Evolutionary conservation across 2,797 vertebrate species (phyloP), one percentile per base, ranked within the genome.

Genomic region (Streptopelia turtur): DNA sequence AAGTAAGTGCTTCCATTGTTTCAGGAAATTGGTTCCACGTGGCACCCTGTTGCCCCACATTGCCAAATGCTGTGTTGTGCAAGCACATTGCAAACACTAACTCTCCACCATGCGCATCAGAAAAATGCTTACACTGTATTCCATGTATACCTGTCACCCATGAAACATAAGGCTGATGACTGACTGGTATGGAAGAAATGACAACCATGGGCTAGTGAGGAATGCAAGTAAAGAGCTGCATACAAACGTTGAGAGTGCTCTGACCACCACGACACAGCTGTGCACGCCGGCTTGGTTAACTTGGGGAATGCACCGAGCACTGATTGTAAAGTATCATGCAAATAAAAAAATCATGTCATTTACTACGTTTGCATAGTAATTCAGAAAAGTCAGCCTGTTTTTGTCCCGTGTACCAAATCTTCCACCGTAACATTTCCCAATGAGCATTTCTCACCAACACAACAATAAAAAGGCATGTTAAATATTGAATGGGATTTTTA

Each of bases 161-260:
- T 0, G 9, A 76, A 71, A 65, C 33, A 28, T 1, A 5, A 37
- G 30, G 60, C 49, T 60, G 71, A 10, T 22, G 45, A 7, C 25
- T 47, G 77, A 50, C 27, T 53, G 41, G 4, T 63, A 35, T 14
- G 69, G 69, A 74, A 72, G 52, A 81, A 82, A 22, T 3, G 25
- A n/a, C 13, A n/a, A 11, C 47, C 65, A 33, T 53, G 69, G 59
- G 22, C 35, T 39, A 1, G 39, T 39, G 33, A 76, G 37, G 59
- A 76, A 41, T 4, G 49, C 16, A 37, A 53, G 50, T 3, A 16
- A 64, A 35, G 35, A 69, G 50, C 5, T 70, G 60, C n/a, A 52
- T 14, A 43, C n/a, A 27, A 89, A 13, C 43, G 17, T 11, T 0
- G 0, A 35, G 41, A 23, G 28, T 0, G 4, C 64, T 23, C 5